Evolutionary conservation across 2,888 invertebrate species (phyloP).

Genomic region (Amaurobius ferox): DNA sequence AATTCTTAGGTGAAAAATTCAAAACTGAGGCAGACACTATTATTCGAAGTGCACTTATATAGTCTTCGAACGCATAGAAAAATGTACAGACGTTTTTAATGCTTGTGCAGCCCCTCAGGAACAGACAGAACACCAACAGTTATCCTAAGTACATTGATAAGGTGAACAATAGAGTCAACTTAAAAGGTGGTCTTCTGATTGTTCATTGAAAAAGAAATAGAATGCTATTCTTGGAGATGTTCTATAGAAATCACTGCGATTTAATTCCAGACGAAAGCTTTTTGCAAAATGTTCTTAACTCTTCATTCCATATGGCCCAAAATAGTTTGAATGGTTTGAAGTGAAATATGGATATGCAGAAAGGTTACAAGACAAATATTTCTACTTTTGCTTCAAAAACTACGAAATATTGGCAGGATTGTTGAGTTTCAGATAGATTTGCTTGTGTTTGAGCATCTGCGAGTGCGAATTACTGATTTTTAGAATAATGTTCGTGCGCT

Average conservation of each 20-base stretch:
- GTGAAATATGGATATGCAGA: neutral
- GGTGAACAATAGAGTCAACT: neutral
- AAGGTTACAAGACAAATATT: neutral
- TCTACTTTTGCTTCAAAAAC: too few relatives aligned
- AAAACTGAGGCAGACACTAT: too few relatives aligned
- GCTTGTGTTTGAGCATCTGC: too few relatives aligned
- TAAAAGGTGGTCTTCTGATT: neutral
- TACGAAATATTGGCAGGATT: too few relatives aligned
- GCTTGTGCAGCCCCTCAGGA: neutral
- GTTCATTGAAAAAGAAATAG: neutral
- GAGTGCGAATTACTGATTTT: too few relatives aligned
- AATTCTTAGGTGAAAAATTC: too few relatives aligned
- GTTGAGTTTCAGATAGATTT: too few relatives aligned
- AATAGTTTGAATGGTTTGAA: neutral
- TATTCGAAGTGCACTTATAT: too few relatives aligned
- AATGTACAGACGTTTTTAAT: neutral
- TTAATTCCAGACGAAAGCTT: neutral
- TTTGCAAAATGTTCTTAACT: neutral
- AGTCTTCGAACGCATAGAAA: too few relatives aligned
- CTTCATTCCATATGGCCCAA: neutral
- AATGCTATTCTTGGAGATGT: neutral
- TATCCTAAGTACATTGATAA: neutral
- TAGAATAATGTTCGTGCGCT: too few relatives aligned
- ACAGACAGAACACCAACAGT: neutral
- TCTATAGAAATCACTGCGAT: neutral